Evolutionary conservation across 2,113 vertebrate genomes (phyloP).

Genomic region (Sceloporus undulatus): DNA sequence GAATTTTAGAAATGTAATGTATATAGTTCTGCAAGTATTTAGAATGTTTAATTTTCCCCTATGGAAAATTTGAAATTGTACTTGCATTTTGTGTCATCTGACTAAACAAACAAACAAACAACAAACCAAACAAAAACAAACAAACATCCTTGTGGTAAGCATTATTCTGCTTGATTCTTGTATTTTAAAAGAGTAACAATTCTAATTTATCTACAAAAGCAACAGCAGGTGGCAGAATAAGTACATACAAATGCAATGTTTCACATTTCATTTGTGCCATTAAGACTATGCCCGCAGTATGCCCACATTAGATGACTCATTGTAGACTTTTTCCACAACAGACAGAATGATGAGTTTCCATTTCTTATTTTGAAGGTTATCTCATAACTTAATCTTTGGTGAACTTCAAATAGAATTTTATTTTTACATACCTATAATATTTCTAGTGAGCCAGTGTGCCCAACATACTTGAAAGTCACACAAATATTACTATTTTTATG

Average conservation of each 20-base stretch:
- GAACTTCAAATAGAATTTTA: slow-evolving; percentile 16
- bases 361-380: slow-evolving; percentile 35
- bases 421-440: slow-evolving; percentile 20
- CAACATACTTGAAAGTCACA: background rate
- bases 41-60: background rate
- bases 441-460: background rate
- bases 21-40: background rate
- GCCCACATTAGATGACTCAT: slow-evolving; percentile 54
- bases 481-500: background rate
- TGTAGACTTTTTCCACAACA: slow-evolving; percentile 62
- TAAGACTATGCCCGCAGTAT: slow-evolving; percentile 58
- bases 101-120: background rate
- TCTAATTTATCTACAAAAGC: slow-evolving; percentile 23
- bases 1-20: background rate
- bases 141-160: background rate
- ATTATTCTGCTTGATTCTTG: background rate
- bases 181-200: background rate
- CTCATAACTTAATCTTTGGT: background rate
- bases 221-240: slow-evolving; percentile 83
- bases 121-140: too few relatives aligned
- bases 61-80: background rate
- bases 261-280: slow-evolving; percentile 11
- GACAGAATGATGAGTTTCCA: slow-evolving; percentile 61
- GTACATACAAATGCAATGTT: slow-evolving; percentile 62
- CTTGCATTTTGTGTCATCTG: background rate